Evolutionary conservation across 2,113 vertebrate species (phyloP), one percentile per base, ranked within the genome.

Genomic region (Heliornis fulica): DNA sequence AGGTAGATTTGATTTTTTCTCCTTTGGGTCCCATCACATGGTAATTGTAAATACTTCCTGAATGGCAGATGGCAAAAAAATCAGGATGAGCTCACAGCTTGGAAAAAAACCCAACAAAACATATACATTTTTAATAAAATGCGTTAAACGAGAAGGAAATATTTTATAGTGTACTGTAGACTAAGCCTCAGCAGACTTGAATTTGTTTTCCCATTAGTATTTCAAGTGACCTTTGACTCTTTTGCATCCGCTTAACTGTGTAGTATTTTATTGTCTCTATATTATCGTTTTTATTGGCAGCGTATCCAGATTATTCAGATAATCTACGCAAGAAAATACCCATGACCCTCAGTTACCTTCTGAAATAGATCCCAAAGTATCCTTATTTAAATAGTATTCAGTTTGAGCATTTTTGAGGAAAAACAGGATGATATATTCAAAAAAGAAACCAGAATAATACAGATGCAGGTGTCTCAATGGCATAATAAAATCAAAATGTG

Each of bases 251-350:
- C 89, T 92, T 83, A 94, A 83, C 80, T 84, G 70, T 13, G n/a
- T 87, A 93, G 95, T 93, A 97, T 98, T 98, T 94, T 98, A 94
- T 95, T 98, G 77, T 97, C 77, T 54, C 94, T 97, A 93, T 97
- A 97, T 96, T 97, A 96, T 90, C 77, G 6, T 98, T 97, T 97
- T 97, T 94, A 96, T 97, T 98, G 97, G 97, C 97, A 97, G 87
- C 26, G 22, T 92, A 96, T 96, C 91, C 93, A 96, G 95, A 97
- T 98, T 90, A 82, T 97, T 96, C 82, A 89, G 93, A 94, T 95
- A 95, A 74, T 84, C 88, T 61, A 78, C 89, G 78, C 86, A 96
- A 97, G 92, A 95, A 97, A 97, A 96, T 93, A 79, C 61, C 31
- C 66, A 71, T 97, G 95, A 97, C 94, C 95, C 91, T 56, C 51